Conservation (phyloP, 2,113 vertebrate species). For the Aspiorhynchus laticeps region DNA sequence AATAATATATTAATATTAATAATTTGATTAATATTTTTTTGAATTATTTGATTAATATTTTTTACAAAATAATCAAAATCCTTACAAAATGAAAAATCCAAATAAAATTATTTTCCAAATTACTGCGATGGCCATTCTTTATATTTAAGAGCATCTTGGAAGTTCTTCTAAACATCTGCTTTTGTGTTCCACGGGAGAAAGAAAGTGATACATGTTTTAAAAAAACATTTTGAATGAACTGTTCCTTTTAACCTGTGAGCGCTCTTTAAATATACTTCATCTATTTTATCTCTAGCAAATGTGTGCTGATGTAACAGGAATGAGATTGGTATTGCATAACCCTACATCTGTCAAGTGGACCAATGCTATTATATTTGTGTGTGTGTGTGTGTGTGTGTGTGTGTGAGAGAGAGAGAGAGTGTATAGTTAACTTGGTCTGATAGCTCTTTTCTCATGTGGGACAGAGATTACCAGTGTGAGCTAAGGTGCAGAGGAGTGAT, state of each 20-base stretch:
- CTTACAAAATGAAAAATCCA: neutral
- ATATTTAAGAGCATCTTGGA: neutral
- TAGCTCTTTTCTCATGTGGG: slow-evolving; percentile 28
- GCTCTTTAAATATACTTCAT: neutral
- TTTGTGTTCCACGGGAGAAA: neutral
- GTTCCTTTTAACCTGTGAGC: slow-evolving; percentile 9
- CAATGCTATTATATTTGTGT: slow-evolving; percentile 3
- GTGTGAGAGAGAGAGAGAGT: neutral
- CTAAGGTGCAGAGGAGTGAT: slow-evolving; percentile 29
- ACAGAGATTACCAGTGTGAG: slow-evolving; percentile 23
- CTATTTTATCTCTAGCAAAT: slow-evolving; percentile 43
- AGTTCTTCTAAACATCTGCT: neutral
- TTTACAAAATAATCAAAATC: too few relatives aligned
- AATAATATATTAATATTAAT: too few relatives aligned
- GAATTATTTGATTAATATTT: too few relatives aligned
- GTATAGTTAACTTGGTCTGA: slow-evolving; percentile 19
- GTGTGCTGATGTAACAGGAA: slow-evolving; percentile 50
- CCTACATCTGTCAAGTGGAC: slow-evolving; percentile 53
- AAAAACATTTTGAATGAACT: neutral
- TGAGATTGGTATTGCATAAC: slow-evolving; percentile 51
- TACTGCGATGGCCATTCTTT: neutral
- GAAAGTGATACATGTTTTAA: neutral
- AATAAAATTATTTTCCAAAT: neutral
- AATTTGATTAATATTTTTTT: too few relatives aligned
- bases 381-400: slow-evolving; percentile 21